Conservation (phyloP, 2,113 vertebrate species). For the Rattus norvegicus region DNA sequence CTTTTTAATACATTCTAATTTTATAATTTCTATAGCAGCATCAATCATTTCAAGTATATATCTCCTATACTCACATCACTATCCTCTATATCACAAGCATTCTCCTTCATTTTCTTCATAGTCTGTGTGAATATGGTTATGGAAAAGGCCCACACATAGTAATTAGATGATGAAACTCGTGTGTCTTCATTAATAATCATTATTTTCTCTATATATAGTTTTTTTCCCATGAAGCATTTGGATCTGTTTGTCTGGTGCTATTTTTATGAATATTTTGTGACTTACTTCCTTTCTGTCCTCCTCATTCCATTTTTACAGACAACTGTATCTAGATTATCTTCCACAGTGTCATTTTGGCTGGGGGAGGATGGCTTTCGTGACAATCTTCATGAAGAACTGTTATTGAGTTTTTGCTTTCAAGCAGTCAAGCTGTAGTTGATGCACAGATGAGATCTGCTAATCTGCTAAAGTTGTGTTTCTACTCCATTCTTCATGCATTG, state of each 20-base stretch:
- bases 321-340: not conserved
- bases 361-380: accelerated
- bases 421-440: not conserved
- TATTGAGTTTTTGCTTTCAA: accelerated
- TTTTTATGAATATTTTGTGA: not conserved
- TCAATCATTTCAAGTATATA: not conserved
- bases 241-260: not conserved
- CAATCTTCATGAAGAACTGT: not conserved
- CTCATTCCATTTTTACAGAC: not conserved
- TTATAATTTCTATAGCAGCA: not conserved
- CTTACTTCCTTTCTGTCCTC: not conserved
- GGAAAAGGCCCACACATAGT: not conserved
- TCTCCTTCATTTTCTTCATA: not conserved
- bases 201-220: not conserved
- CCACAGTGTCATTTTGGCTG: not conserved
- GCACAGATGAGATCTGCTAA: not conserved
- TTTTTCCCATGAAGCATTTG: not conserved
- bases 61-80: not conserved
- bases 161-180: not conserved
- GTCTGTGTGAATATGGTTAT: not conserved
- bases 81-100: not conserved
- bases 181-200: not conserved
- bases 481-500: not conserved
- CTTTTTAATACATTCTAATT: not conserved
- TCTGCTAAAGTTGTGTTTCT: accelerated